A percentile compares a stretch with the other conserved stretches of the same genome.
These are phyloP conservation scores for Enteromius treurensis DNA, from an alignment of 2,797 vertebrate species.

Conservation along the genomic window DNA sequence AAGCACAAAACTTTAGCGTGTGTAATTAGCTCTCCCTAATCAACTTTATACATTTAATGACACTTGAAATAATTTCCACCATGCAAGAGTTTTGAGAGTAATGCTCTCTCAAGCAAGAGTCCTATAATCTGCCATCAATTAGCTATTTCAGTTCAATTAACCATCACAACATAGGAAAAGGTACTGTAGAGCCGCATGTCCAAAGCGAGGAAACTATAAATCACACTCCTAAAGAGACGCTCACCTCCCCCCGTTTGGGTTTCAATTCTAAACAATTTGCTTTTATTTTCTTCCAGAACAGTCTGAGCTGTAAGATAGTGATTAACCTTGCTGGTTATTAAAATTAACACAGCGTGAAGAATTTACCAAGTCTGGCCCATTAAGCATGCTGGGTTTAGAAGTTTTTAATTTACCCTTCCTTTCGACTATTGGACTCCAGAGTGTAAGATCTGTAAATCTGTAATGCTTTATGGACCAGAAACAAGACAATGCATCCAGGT, in stretches of 20 bases:
- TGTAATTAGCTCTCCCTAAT: constrained; percentile 37
- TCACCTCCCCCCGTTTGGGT: not conserved
- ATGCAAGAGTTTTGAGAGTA: constrained; percentile 24
- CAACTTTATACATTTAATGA: constrained; percentile 35
- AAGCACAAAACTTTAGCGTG: not conserved
- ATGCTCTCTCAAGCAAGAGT: constrained; percentile 15
- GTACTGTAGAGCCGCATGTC: constrained; percentile 1
- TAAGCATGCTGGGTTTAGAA: not conserved
- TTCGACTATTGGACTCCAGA: constrained; percentile 28
- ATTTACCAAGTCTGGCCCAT: constrained; percentile 30
- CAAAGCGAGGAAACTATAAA: not conserved
- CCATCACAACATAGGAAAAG: constrained; percentile 6
- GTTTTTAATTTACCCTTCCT: constrained; percentile 25
- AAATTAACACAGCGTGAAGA: constrained; percentile 38
- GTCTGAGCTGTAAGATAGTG: constrained; percentile 3
- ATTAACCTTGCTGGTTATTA: constrained; percentile 37
- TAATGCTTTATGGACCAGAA: constrained; percentile 11
- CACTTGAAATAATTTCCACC: constrained; percentile 28
- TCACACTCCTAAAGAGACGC: not conserved
- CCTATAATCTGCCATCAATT: constrained; percentile 32
- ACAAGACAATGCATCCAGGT: constrained; percentile 2
- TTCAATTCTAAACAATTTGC: constrained; percentile 12
- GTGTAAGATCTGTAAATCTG: constrained; percentile 35
- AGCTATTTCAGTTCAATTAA: constrained; percentile 30
- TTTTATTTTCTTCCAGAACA: constrained; percentile 23